Evolutionary conservation across 1,140 invertebrate genomes (phyloP).

Genomic region (Lutraria rhynchaena): DNA sequence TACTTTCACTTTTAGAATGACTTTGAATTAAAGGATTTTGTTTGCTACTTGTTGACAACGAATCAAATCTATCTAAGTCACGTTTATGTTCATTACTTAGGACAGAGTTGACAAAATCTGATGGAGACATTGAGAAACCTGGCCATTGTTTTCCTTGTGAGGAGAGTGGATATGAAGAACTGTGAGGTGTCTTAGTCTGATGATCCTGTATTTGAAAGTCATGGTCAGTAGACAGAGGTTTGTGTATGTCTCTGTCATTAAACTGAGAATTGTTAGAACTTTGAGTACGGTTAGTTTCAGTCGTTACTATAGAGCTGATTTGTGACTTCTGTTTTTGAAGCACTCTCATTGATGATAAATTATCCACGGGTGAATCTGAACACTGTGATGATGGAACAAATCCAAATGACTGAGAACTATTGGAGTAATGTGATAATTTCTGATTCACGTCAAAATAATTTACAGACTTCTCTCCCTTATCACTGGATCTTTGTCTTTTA

Average conservation of each 20-base stretch:
- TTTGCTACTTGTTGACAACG: slow-evolving; percentile 3
- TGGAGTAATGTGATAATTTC: neutral
- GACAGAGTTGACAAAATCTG: slow-evolving; percentile 5
- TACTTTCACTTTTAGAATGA: slow-evolving; percentile 24
- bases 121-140: slow-evolving; percentile 12
- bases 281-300: neutral
- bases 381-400: slow-evolving; percentile 1
- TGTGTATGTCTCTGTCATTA: neutral
- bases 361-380: neutral
- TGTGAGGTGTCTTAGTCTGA: neutral
- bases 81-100: neutral
- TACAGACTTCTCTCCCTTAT: neutral
- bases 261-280: neutral
- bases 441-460: slow-evolving; percentile 8
- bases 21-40: neutral
- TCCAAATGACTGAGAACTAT: neutral
- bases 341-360: neutral
- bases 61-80: neutral
- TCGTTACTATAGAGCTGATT: slow-evolving; percentile 7
- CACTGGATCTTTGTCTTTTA: neutral
- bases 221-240: neutral
- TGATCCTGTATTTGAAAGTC: neutral
- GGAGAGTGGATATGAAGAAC: no score
- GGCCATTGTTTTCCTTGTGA: slow-evolving; percentile 26
- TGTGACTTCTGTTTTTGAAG: slow-evolving; percentile 20